Evolutionary conservation across 2,113 vertebrate genomes (phyloP), one percentile per base, ranked within the genome.

Genomic region (Sinocyclocheilus anophthalmus): DNA sequence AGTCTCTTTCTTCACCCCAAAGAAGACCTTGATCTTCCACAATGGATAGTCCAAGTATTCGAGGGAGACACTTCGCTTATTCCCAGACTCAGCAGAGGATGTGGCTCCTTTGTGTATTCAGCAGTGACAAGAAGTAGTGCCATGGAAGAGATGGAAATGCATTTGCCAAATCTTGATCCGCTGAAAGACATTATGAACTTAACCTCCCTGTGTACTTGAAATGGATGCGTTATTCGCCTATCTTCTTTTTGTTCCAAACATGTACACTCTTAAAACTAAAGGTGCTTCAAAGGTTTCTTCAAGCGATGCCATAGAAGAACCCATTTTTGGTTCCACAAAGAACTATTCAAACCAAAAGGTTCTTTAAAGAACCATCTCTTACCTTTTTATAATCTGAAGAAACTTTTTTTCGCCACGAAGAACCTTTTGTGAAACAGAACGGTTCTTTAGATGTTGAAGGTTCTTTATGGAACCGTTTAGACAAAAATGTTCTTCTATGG

Each of bases 11-110:
- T 93, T 96, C 91, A 92, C 96, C 0, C 86, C 92, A 45, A 94
- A 91, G 84, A 93, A 89, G 85, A 91, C 91, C n/a, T 77, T 90
- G 20, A 90, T 95, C 76, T 94, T 94, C 83, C 91, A 89, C 3
- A 90, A 92, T 4, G 93, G 94, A 80, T 95, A 91, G 90, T 94
- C 87, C 79, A 92, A 89, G 81, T 91, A 92, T 42, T 93, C 94
- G 65, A 92, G 94, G 84, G 92, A 94, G 8, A 92, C 89, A n/a
- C 84, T 95, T 89, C 92, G 93, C 22, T 82, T 95, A 22, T 93
- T 95, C 63, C 92, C 92, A 11, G 85, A 88, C 5, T 59, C 90
- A 7, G 90, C 92, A 1, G 92, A 94, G 37, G 93, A 95, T 14
- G 91, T 92, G 72, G 87, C 84, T 0, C 92, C 93, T 7, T 90